These are phyloP conservation scores for Carcina quercana DNA, from an alignment of 2,888 invertebrate species.

Conservation along the genomic window DNA sequence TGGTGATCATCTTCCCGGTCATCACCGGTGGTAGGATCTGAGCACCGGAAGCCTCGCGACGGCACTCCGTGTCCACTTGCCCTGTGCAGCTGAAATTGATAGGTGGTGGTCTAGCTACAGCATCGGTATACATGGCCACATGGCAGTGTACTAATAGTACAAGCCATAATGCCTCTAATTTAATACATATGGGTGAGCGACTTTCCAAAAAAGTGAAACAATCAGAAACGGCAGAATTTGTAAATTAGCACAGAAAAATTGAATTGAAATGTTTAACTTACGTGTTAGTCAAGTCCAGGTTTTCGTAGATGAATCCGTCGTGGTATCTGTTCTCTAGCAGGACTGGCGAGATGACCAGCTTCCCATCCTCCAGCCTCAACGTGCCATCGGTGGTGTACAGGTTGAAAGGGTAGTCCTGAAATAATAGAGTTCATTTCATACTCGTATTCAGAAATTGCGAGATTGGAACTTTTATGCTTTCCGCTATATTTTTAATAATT, in stretches of 20 bases:
- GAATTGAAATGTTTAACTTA: conserved; percentile 20
- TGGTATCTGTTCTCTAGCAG: conserved; percentile 63
- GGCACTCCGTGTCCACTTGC: conserved; percentile 59
- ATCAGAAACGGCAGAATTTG: too few relatives aligned
- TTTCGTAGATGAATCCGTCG: conserved; percentile 56
- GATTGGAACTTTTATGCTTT: too few relatives aligned
- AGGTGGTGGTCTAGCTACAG: too few relatives aligned
- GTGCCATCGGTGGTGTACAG: conserved; percentile 77
- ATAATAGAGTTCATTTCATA: too few relatives aligned
- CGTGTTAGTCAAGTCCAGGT: conserved; percentile 47
- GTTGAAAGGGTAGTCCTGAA: conserved; percentile 81
- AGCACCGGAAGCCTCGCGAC: conserved; percentile 54
- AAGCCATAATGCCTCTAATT: too few relatives aligned
- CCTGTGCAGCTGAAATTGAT: conserved; percentile 71
- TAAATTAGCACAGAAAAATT: neutral
- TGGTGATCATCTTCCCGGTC: conserved; percentile 79
- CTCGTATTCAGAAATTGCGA: too few relatives aligned
- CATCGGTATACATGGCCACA: too few relatives aligned
- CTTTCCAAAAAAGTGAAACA: too few relatives aligned
- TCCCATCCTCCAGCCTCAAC: conserved; percentile 62
- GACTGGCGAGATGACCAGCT: conserved; percentile 75
- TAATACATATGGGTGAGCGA: too few relatives aligned
- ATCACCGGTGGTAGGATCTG: conserved; percentile 81
- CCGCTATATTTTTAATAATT: too few relatives aligned
- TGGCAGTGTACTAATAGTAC: too few relatives aligned